A percentile compares a stretch with the other conserved stretches of the same genome.
phyloP scores from a whole-genome alignment of 2,797 vertebrate species.

The Bradypus variegatus region DNA sequence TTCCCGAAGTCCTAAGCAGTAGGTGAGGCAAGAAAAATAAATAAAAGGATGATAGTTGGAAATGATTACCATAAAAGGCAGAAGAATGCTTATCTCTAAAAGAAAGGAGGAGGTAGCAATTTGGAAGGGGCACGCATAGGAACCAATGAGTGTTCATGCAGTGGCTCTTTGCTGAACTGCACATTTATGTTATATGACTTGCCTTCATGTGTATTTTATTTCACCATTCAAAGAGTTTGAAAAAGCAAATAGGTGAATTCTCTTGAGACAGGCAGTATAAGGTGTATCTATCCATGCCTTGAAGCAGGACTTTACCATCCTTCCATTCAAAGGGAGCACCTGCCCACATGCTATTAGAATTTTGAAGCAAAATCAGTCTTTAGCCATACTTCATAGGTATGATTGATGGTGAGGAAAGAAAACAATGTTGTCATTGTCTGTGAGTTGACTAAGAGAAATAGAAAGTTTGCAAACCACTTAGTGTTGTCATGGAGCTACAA shows the following conservation, averaged over 20 bases:
- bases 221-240: neutral
- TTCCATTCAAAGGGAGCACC: neutral
- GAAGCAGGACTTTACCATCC: neutral
- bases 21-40: neutral
- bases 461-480: neutral
- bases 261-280: neutral
- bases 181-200: neutral
- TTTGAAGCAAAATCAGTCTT: neutral
- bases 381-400: neutral
- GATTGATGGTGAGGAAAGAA: neutral
- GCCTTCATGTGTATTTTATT: neutral
- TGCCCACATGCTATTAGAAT: neutral
- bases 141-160: neutral
- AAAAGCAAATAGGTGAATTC: neutral
- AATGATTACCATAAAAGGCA: neutral
- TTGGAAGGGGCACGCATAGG: neutral
- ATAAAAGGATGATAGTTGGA: neutral
- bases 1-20: neutral
- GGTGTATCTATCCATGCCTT: neutral
- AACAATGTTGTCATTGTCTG: neutral
- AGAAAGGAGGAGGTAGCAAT: neutral
- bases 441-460: neutral
- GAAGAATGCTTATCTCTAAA: neutral
- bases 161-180: neutral
- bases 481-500: neutral